Conservation (phyloP, 2,797 vertebrate species). For the Pelochelys cantorii region DNA sequence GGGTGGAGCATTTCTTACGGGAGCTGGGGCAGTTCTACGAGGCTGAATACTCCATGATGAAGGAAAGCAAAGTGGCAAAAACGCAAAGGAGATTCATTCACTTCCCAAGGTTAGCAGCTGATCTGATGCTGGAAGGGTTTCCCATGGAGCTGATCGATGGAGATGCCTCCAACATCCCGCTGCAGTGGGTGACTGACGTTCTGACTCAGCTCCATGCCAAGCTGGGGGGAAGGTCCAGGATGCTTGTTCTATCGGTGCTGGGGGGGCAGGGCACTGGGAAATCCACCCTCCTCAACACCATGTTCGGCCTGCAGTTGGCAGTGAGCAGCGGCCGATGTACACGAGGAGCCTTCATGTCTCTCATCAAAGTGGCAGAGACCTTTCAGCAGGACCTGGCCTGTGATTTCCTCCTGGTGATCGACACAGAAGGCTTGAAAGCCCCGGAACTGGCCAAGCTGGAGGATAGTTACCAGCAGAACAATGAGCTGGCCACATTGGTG, state of each 20-base stretch:
- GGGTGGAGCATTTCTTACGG: conserved; percentile 57
- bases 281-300: conserved; percentile 81
- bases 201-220: not conserved
- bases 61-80: conserved; percentile 24
- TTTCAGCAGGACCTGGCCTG: not conserved
- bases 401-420: not conserved
- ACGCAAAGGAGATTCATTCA: conserved; percentile 74
- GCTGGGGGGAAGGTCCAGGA: not conserved
- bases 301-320: conserved; percentile 84
- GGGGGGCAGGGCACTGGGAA: conserved; percentile 56
- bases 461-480: not conserved
- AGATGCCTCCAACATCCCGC: not conserved
- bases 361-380: not conserved
- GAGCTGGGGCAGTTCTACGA: conserved; percentile 88
- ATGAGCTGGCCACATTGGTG: not conserved
- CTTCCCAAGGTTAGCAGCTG: conserved; percentile 82
- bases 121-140: conserved; percentile 75
- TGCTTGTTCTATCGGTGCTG: not conserved
- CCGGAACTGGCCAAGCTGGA: not conserved
- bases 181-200: not conserved
- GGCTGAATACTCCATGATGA: conserved; percentile 77
- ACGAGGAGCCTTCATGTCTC: too few relatives aligned
- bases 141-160: not conserved
- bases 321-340: conserved; percentile 66
- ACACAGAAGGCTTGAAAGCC: not conserved